phyloP scores from a whole-genome alignment of 2,113 vertebrate species.

The Embiotoca jacksoni region DNA sequence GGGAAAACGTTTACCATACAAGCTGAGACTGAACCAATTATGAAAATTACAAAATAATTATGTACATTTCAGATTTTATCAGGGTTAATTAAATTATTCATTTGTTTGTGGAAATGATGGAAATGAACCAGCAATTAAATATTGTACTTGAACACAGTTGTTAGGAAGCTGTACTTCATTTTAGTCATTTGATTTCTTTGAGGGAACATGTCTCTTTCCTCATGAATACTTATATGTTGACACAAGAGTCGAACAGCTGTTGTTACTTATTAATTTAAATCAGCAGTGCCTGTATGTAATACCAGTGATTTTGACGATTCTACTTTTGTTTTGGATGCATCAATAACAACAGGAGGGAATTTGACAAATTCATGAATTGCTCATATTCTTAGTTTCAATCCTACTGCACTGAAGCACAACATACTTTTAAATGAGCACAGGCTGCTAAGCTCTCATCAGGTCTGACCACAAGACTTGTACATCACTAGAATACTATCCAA shows the following conservation, averaged over 20 bases:
- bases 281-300: not conserved
- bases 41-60: not conserved
- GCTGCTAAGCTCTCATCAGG: not conserved
- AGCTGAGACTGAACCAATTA: not conserved
- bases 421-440: not conserved
- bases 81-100: not conserved
- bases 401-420: too few species aligned
- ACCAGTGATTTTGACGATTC: not conserved
- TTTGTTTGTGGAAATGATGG: not conserved
- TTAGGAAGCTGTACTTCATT: slow-evolving; percentile 1
- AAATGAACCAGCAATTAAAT: not conserved
- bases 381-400: too few species aligned
- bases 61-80: not conserved
- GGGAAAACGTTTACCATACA: not conserved
- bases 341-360: not conserved
- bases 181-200: not conserved
- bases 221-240: not conserved
- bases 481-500: slow-evolving; percentile 17
- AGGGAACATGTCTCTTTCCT: not conserved
- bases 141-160: not conserved
- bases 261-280: not conserved
- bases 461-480: slow-evolving; percentile 21
- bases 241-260: slow-evolving; percentile 2
- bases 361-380: too few species aligned
- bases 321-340: not conserved